phyloP scores from a whole-genome alignment of 2,888 invertebrate genomes.

The Ditula angustiorana region DNA sequence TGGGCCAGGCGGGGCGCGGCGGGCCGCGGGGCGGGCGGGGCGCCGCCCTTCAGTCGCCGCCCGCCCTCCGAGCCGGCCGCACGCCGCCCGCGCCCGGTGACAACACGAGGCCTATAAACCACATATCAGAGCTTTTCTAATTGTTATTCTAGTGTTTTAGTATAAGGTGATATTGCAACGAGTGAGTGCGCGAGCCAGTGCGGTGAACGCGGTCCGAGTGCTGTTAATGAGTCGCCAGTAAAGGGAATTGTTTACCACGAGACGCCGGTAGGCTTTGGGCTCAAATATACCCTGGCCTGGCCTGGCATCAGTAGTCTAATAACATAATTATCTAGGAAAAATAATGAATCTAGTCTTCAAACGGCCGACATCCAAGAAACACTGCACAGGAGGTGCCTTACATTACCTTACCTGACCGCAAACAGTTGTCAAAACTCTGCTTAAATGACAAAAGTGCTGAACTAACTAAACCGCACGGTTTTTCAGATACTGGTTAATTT shows the following conservation, averaged over 20 bases:
- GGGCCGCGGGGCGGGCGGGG: constrained; percentile 10
- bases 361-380: too few species aligned
- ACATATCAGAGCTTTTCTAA: constrained; percentile 71
- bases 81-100: constrained; percentile 48
- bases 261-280: constrained; percentile 2
- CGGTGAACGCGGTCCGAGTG: not conserved
- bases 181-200: constrained; percentile 26
- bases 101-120: constrained; percentile 65
- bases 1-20: constrained; percentile 42
- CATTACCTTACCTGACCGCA: too few species aligned
- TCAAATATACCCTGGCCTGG: not conserved
- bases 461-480: too few species aligned
- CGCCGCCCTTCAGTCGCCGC: constrained; percentile 70
- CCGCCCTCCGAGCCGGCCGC: constrained; percentile 63
- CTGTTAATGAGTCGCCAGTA: not conserved
- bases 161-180: constrained; percentile 39
- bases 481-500: too few species aligned
- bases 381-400: too few species aligned
- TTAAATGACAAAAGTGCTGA: too few species aligned
- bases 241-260: not conserved
- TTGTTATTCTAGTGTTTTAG: constrained; percentile 46
- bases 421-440: too few species aligned
- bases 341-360: too few species aligned
- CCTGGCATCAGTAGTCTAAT: not conserved
- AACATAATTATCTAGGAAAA: too few species aligned